phyloP scores from a whole-genome alignment of 2,797 vertebrate species.

The Phoeniculus purpureus region DNA sequence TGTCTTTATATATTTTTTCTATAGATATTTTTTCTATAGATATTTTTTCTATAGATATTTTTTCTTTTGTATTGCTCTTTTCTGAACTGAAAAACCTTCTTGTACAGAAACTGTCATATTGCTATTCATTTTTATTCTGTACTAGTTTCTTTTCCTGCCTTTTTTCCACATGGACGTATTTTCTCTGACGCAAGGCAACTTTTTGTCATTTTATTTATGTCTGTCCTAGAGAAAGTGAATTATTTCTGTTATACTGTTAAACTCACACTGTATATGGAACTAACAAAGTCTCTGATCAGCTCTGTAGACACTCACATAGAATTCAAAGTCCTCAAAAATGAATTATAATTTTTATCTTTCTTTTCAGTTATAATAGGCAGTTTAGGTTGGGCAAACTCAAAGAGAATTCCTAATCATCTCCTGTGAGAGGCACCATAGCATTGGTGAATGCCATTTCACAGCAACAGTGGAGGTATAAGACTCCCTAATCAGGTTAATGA shows the following conservation, averaged over 20 bases:
- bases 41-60: neutral
- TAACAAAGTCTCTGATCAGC: neutral
- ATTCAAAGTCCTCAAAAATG: too few species aligned
- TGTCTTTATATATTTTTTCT: too few species aligned
- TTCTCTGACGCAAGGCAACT: neutral
- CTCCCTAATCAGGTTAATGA: slow-evolving; percentile 42
- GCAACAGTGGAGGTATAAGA: neutral
- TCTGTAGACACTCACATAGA: neutral
- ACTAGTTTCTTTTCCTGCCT: neutral
- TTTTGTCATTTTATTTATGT: neutral
- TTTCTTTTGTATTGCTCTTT: neutral
- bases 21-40: neutral
- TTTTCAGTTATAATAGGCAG: neutral
- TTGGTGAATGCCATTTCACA: slow-evolving; percentile 4
- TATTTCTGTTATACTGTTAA: neutral
- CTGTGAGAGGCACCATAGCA: neutral
- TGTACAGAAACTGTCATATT: neutral
- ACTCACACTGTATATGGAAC: neutral
- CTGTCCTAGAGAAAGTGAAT: neutral
- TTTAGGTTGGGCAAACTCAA: neutral
- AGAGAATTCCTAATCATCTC: slow-evolving; percentile 23
- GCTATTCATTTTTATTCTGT: neutral
- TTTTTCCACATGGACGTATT: neutral
- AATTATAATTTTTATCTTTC: slow-evolving; percentile 11
- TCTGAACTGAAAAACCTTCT: neutral